Base-by-base conservation (phyloP, 2,888 invertebrate species). In the Agriopis marginaria region DNA sequence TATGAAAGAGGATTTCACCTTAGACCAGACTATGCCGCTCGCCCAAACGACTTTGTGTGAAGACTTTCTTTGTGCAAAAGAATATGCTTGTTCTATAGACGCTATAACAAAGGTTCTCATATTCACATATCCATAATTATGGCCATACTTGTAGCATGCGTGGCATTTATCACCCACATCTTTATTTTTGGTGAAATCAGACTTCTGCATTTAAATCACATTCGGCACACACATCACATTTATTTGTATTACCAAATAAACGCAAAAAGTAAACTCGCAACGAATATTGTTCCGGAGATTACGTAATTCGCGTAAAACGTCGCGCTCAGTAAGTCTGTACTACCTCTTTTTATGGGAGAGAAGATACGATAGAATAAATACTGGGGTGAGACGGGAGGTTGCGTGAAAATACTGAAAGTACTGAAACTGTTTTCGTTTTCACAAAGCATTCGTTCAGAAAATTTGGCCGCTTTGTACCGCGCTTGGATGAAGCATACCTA, bases 341-440 rank as follows among this genome's bases (percentile, higher is more conserved):
- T 14, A 39, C 39, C 39, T 60, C 39, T 47, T 49, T 59, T 49
- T 49, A 40, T 49, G 40, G 14, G n/a, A 60, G 49, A 40, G 6
- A 39, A 49, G 39, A 60, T 39, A 49, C 17, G 60, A 39, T 60
- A 47, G 60, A 49, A 60, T 60, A 60, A 60, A 60, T 60, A 40
- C 60, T 49, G 10, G 10, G 47, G 40, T 60, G 10, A 60, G 5
- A 14, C 47, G 39, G 59, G 32, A 11, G 49, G 47, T 14, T 49
- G 49, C 49, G 60, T 49, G 49, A 60, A 50, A 60, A 49, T 11
- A 49, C 12, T 39, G 47, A 49, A 39, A 32, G 14, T 14, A 49
- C 60, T 39, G 49, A 49, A 60, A 60, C 60, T 40, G 60, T 40
- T 60, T 60, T 60, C 60, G 60, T 60, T 60, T 60, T 60, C 14